Base-by-base conservation (phyloP, 2,888 invertebrate species). In the Nomada hirtipes region DNA sequence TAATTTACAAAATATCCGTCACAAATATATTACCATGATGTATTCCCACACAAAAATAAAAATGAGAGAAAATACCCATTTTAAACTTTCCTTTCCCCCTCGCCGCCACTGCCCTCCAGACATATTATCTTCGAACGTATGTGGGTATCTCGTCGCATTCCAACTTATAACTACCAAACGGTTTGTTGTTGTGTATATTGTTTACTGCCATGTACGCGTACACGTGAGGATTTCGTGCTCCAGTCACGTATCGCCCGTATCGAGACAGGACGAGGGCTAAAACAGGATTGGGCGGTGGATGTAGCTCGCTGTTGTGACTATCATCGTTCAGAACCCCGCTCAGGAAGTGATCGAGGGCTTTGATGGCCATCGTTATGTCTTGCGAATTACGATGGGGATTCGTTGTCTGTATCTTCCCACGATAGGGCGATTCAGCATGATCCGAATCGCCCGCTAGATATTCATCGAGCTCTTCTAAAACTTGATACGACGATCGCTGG, bases 101-200 rank as follows among this genome's bases (percentile, higher is more conserved):
- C 36, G 7, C 7, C 36, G 0, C 36, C 36, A 1, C 7, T 36
- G 36, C 7, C 36, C 0, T 7, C 36, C 36, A 7, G 7, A 7
- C 4, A n/a, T 26, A 36, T 65, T 85, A 85, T 73, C 81, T 59
- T 15, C 44, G 53, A 18, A 50, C 52, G 10, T 85, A 85, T 60
- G 68, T 77, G 9, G 88, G 78, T 52, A 82, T 81, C 10, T 90
- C 84, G 10, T 90, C 90, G 29, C 74, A 67, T 52, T 88, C 86
- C 50, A 86, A 70, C 69, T 96, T 96, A 90, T 96, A 96, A 50
- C 94, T 93, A 59, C 96, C 96, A 89, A 96, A 96, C 0, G 96
- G 96, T 90, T 95, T 94, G 90, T 96, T 96, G 89, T 96, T 96
- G 90, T 96, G 96, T 86, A 96, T 95, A 91, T 96, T 96, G 90